Base-by-base conservation (phyloP, 2,888 invertebrate genomes). In the Drosophila acutilabella region DNA sequence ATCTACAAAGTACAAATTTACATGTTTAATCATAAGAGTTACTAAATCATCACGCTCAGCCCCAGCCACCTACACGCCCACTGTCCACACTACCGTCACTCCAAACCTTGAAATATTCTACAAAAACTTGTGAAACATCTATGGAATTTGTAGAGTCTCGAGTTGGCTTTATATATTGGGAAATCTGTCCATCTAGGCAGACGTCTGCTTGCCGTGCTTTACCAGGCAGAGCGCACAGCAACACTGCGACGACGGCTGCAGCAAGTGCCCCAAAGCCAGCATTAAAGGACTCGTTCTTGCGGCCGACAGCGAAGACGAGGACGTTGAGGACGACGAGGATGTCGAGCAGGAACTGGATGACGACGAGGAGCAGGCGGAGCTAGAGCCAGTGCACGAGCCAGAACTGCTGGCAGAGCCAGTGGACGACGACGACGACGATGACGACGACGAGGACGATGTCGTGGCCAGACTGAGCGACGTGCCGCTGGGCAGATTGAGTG, bases 141-240 rank as follows among this genome's bases (percentile, higher is more conserved):
- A 30, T 8, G 26, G 26, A 30, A 13, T 13, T 26, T 26, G 26
- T 7, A 26, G 26, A 26, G 26, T 26, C 26, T 26, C 3, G 26
- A 7, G 26, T 26, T 26, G 26, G 5, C 50, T 66, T 41, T 68
- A 71, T 64, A 65, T 73, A 18, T 67, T 3, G 36, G 30, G 8
- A 8, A 13, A 4, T 36, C 14, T 75, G 33, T 8, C 38, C 54
- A 71, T 42, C 56, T 73, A 78, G 44, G 65, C 66, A 53, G 65
- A 75, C 54, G 79, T 50, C 71, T 78, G 76, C 51, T 81, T 65
- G 72, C 68, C 71, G 50, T 68, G 64, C 38, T 82, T 83, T 45
- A 79, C 85, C 72, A 82, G 62, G 58, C 83, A 84, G 36, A 84
- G 70, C 36, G 85, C 70, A 60, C 83, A 84, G 68, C 83, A 67